These are phyloP conservation scores for Etheostoma nigrum DNA, from an alignment of 2,797 vertebrate genomes.

Conservation along the genomic window DNA sequence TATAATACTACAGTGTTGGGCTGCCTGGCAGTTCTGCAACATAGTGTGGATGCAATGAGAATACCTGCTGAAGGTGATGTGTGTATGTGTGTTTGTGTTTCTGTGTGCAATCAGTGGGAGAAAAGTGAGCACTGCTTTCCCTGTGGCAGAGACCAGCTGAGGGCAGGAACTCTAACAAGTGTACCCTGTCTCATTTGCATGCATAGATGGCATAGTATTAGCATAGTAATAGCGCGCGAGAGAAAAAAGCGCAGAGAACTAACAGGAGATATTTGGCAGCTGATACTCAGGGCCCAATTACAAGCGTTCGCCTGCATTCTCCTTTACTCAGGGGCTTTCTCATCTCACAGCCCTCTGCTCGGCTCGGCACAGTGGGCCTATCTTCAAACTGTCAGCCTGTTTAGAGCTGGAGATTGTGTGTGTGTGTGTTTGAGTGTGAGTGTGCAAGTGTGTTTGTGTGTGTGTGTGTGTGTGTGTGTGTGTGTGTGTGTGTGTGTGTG, in stretches of 20 bases:
- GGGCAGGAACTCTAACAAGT: constrained; percentile 66
- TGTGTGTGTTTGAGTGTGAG: constrained; percentile 21
- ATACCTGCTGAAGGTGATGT: constrained; percentile 23
- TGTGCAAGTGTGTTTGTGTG: background rate
- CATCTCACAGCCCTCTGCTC: constrained; percentile 73
- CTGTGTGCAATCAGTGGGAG: constrained; percentile 42
- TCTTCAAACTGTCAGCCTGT: constrained; percentile 81
- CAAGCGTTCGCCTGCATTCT: constrained; percentile 72
- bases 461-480: constrained; percentile 4
- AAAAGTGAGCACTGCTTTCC: constrained; percentile 40
- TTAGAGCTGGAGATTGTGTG: constrained; percentile 66
- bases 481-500: background rate
- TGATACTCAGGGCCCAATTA: constrained; percentile 81
- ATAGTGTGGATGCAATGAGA: constrained; percentile 13
- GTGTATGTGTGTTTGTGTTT: constrained; percentile 51
- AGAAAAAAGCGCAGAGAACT: constrained; percentile 56
- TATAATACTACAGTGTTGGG: background rate
- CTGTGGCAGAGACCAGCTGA: constrained; percentile 59
- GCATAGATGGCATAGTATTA: constrained; percentile 72
- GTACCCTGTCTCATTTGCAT: constrained; percentile 70
- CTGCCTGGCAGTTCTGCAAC: constrained; percentile 13
- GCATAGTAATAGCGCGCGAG: constrained; percentile 69
- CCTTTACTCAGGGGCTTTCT: constrained; percentile 78
- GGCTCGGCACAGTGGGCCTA: constrained; percentile 70
- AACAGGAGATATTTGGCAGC: constrained; percentile 78